These are phyloP conservation scores for Oophaga pumilio DNA, from an alignment of 2,113 vertebrate species.

Conservation along the genomic window DNA sequence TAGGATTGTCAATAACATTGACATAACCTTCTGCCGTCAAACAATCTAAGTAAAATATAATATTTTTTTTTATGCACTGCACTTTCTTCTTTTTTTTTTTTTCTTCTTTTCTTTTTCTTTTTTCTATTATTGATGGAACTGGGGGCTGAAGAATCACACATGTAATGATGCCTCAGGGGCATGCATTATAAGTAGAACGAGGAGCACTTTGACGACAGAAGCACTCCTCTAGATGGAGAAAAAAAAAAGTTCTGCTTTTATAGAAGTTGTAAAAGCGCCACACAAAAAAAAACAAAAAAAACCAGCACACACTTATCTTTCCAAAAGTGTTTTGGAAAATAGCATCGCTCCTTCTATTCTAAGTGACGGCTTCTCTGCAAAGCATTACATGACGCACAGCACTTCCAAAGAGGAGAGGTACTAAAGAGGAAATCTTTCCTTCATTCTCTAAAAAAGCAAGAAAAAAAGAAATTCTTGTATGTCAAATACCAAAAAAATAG, in stretches of 20 bases:
- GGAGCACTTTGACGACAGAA: slow-evolving; percentile 2
- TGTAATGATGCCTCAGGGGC: slow-evolving; percentile 36
- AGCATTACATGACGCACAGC: not conserved
- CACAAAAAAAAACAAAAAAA: not conserved
- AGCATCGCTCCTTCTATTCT: not conserved
- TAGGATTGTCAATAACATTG: slow-evolving; percentile 4
- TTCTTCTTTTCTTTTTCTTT: not conserved
- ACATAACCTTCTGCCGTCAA: slow-evolving; percentile 9
- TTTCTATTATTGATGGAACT: not conserved
- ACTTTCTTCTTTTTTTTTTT: not conserved
- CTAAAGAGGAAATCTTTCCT: not conserved
- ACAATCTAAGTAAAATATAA: slow-evolving; percentile 15
- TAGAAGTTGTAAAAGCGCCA: slow-evolving; percentile 24
- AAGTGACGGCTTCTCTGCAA: slow-evolving; percentile 16
- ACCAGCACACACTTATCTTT: slow-evolving; percentile 24
- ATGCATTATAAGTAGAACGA: slow-evolving; percentile 27
- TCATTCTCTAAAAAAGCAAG: not conserved
- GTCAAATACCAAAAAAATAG: not conserved
- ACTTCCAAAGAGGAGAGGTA: not conserved
- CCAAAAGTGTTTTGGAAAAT: slow-evolving; percentile 29
- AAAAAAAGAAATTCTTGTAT: not conserved
- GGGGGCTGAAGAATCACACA: slow-evolving; percentile 7
- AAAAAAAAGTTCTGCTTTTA: slow-evolving; percentile 26
- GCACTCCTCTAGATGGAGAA: not conserved
- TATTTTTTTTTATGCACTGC: not conserved